Evolutionary conservation across 2,888 invertebrate genomes (phyloP).

Genomic region (Dyspetes luteomarginatus): DNA sequence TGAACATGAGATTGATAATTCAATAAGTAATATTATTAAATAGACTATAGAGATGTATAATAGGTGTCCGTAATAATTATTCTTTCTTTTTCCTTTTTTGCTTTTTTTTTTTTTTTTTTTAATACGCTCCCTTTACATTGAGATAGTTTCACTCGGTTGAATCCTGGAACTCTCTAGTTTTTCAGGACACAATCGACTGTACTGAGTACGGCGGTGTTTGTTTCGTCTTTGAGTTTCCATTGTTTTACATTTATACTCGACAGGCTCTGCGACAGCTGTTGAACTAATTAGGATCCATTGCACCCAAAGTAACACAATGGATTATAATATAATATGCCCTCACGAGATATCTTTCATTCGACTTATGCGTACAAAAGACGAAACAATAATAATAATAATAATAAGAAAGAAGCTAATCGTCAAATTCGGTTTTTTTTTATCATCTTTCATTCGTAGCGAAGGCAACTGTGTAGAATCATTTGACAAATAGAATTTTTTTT

Average conservation of each 20-base stretch:
- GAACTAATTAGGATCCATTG: slow-evolving; percentile 56
- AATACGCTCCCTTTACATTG: slow-evolving; percentile 75
- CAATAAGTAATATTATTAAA: slow-evolving; percentile 83
- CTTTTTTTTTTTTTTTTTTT: slow-evolving; percentile 75
- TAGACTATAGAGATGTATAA: slow-evolving; percentile 83
- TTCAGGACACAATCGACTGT: slow-evolving; percentile 72
- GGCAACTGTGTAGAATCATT: slow-evolving; percentile 74
- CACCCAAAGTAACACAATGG: slow-evolving; percentile 57
- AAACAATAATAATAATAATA: slow-evolving; percentile 35
- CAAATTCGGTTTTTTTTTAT: slow-evolving; percentile 24
- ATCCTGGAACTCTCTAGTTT: slow-evolving; percentile 65
- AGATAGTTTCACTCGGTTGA: slow-evolving; percentile 73
- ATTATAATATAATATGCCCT: slow-evolving; percentile 14
- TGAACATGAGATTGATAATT: slow-evolving; percentile 83
- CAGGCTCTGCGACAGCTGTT: slow-evolving; percentile 64
- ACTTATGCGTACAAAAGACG: slow-evolving; percentile 51
- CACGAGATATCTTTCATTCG: slow-evolving; percentile 44
- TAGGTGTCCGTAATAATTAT: slow-evolving; percentile 75
- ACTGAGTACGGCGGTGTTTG: slow-evolving; percentile 57
- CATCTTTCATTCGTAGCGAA: slow-evolving; percentile 63
- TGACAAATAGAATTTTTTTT: slow-evolving; percentile 49
- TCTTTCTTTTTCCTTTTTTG: slow-evolving; percentile 73
- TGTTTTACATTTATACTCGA: slow-evolving; percentile 62
- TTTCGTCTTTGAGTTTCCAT: slow-evolving; percentile 49
- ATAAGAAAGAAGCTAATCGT: slow-evolving; percentile 37